phyloP scores from a whole-genome alignment of 2,113 vertebrate species.

The Craseonycteris thonglongyai region DNA sequence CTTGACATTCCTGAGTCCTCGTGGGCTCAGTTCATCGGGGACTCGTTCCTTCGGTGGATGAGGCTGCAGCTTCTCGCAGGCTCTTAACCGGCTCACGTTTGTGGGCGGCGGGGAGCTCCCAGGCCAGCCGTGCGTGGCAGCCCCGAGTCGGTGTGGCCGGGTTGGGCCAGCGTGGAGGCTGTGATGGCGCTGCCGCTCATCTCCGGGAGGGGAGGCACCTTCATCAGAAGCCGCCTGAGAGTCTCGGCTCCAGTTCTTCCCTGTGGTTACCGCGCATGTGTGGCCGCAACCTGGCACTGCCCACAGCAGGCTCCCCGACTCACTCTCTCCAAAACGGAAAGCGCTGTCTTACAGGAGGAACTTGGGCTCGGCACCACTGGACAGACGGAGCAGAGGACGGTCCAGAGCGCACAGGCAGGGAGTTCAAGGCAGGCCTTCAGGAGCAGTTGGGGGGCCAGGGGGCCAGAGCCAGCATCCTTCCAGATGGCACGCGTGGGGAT shows the following conservation, averaged over 20 bases:
- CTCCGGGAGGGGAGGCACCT: neutral
- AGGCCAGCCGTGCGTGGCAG: neutral
- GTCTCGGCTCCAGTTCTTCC: fast-evolving
- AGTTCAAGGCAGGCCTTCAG: fast-evolving
- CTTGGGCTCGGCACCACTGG: fast-evolving
- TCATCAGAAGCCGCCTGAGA: neutral
- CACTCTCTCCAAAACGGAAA: fast-evolving
- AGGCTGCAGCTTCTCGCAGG: neutral
- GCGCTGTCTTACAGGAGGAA: fast-evolving
- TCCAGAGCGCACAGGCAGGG: fast-evolving
- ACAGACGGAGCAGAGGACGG: neutral
- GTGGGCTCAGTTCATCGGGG: neutral
- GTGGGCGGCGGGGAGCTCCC: neutral
- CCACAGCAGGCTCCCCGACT: fast-evolving
- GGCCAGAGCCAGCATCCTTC: fast-evolving
- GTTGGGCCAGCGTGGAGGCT: neutral
- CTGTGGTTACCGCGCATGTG: fast-evolving
- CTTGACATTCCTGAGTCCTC: too few relatives aligned
- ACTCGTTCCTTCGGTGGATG: fast-evolving
- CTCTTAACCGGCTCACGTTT: neutral
- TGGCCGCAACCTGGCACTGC: too few relatives aligned
- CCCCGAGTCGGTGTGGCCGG: neutral
- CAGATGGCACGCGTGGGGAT: fast-evolving
- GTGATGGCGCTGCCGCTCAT: neutral
- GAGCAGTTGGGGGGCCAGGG: fast-evolving